Conservation (phyloP, 2,797 vertebrate genomes). For the Crocidura indochinensis region DNA sequence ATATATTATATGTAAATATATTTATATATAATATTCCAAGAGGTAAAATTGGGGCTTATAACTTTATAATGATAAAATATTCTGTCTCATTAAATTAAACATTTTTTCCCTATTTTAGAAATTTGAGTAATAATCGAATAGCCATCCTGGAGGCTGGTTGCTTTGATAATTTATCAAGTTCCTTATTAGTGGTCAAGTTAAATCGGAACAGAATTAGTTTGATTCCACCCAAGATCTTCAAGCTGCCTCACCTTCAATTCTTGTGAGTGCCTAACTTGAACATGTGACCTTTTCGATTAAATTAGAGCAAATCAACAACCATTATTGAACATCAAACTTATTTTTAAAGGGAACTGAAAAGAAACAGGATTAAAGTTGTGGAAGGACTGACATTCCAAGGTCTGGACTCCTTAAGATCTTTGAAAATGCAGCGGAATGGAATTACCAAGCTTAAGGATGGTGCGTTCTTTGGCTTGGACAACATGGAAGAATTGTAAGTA, state of each 20-base stretch:
- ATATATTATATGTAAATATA: neutral
- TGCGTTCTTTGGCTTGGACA: conserved; percentile 98
- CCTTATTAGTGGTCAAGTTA: conserved; percentile 96
- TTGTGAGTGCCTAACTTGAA: conserved; percentile 93
- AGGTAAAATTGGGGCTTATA: neutral
- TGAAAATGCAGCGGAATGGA: conserved; percentile 98
- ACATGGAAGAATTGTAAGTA: conserved; percentile 98
- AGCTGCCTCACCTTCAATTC: conserved; percentile 95
- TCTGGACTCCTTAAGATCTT: conserved; percentile 95
- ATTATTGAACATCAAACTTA: conserved; percentile 41
- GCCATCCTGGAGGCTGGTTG: conserved; percentile 95
- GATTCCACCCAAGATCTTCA: conserved; percentile 97
- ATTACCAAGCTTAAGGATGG: conserved; percentile 98
- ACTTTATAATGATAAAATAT: conserved; percentile 37
- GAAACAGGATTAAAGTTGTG: conserved; percentile 97
- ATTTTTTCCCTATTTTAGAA: conserved; percentile 89
- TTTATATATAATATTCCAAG: neutral
- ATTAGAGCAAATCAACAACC: conserved; percentile 43
- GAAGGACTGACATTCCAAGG: conserved; percentile 99
- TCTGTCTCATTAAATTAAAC: neutral
- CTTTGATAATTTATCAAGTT: conserved; percentile 97
- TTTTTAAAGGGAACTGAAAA: conserved; percentile 95
- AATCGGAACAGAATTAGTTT: conserved; percentile 96
- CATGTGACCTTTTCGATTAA: conserved; percentile 56
- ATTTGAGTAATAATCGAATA: conserved; percentile 99